Conservation (phyloP, 2,113 vertebrate species). For the Phainopepla nitens region DNA sequence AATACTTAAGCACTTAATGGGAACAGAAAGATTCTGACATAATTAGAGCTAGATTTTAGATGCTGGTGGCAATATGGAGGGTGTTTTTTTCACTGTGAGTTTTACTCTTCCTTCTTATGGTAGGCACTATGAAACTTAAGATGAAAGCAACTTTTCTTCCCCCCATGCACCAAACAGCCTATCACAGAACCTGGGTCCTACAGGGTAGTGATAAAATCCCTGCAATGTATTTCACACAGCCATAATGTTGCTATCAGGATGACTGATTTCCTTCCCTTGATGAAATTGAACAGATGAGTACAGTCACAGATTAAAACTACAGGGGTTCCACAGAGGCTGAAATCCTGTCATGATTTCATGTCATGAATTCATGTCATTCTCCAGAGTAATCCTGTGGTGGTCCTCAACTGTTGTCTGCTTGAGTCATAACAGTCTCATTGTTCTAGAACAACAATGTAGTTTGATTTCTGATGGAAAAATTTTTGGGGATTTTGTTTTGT, state of each 20-base stretch:
- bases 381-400: neutral
- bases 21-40: neutral
- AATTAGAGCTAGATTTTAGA: neutral
- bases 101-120: neutral
- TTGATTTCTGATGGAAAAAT: neutral
- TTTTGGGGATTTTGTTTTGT: too few relatives aligned
- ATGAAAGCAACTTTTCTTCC: neutral
- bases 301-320: neutral
- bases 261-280: neutral
- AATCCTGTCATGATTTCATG: neutral
- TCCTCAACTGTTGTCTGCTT: neutral
- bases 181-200: neutral
- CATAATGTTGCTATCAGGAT: neutral
- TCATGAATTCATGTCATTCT: neutral
- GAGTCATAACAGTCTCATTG: accelerated
- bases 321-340: neutral
- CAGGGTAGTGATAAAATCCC: neutral
- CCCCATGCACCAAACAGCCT: neutral
- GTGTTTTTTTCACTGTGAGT: neutral
- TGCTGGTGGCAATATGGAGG: neutral
- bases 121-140: neutral
- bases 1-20: neutral
- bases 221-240: neutral
- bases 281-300: neutral
- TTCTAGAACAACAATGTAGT: neutral